Conservation (phyloP, 1,140 invertebrate genomes). For the Anagrus nilaparvatae region DNA sequence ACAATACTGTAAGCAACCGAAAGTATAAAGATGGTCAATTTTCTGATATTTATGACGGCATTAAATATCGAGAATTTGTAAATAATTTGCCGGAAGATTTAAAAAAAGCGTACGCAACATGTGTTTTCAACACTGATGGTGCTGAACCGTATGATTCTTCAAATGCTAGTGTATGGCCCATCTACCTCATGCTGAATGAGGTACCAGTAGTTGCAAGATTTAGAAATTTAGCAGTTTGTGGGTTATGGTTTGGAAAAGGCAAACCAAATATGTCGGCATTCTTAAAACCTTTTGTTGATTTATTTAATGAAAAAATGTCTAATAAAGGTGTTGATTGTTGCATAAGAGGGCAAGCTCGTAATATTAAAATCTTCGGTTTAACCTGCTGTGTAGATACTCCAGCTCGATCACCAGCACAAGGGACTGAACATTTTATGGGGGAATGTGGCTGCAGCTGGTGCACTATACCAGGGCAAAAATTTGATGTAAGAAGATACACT, state of each 20-base stretch:
- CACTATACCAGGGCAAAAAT: neutral
- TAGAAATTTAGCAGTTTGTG: no score
- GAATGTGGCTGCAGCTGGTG: neutral
- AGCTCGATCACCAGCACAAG: neutral
- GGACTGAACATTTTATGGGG: neutral
- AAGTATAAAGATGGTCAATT: neutral
- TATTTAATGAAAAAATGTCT: neutral
- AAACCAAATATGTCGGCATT: no score
- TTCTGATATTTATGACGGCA: conserved; percentile 1
- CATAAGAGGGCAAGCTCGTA: no score
- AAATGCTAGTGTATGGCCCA: neutral
- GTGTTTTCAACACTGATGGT: conserved; percentile 7
- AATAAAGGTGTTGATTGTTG: neutral
- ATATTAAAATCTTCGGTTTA: no score
- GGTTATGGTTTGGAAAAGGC: no score
- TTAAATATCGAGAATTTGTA: neutral
- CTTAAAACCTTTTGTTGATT: neutral
- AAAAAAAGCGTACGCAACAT: conserved; percentile 1
- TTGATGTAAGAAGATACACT: neutral
- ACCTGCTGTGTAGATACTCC: conserved; percentile 6
- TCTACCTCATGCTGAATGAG: no score
- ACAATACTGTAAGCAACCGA: neutral
- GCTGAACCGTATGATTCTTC: neutral
- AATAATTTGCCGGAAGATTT: neutral
- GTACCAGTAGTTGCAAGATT: no score